Evolutionary conservation across 2,888 invertebrate genomes (phyloP), one percentile per base, ranked within the genome.

Genomic region (Raillietiella orientalis): DNA sequence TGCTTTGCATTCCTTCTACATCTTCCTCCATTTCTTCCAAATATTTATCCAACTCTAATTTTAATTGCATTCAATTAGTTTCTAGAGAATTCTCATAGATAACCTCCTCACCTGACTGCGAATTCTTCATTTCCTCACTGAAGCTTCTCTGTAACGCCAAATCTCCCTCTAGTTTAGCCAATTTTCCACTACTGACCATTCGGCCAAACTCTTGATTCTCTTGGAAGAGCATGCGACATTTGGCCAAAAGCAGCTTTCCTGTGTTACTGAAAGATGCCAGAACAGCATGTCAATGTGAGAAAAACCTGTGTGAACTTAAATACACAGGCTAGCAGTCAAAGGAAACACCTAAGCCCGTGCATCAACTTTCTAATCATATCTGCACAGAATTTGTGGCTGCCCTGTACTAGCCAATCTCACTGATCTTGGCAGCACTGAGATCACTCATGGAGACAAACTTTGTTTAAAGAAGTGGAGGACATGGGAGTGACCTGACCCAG

Each of bases 1-100:
- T 87, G 43, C 82, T 77, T 54, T 90, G 90, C 82, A 93, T 82
- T 13, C 87, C 87, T 49, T 93, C 93, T 20, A 87, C 74, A 45
- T 90, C 87, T 47, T 87, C 87, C 41, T 93, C 93, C 33, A 90
- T 49, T 45, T 90, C 90, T 46, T 79, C 72, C 24, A 93, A 58
- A 45, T 87, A 74, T 43, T 84, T 82, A 42, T 90, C 90, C 39
- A 87, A 49, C 49, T 93, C 90, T 74, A 22, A 8, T 6, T n/a
- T 6, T n/a, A 8, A 12, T 6, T 6, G 10, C 22, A 22, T 22
- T 12, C n/a, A 12, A 25, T 9, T 25, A 6, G 20, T n/a, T 13
- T 27, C 14, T 4, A 21, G 10, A 13, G 4, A 6, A 17, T 6
- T 14, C 2, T 8, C n/a, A 29, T n/a, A 15, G 10, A 19, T 11